A percentile compares a stretch with the other conserved stretches of the same genome.
These are phyloP conservation scores for Luidia sarsii DNA, from an alignment of 53 echinoderm and acorn worm species.

Conservation along the genomic window DNA sequence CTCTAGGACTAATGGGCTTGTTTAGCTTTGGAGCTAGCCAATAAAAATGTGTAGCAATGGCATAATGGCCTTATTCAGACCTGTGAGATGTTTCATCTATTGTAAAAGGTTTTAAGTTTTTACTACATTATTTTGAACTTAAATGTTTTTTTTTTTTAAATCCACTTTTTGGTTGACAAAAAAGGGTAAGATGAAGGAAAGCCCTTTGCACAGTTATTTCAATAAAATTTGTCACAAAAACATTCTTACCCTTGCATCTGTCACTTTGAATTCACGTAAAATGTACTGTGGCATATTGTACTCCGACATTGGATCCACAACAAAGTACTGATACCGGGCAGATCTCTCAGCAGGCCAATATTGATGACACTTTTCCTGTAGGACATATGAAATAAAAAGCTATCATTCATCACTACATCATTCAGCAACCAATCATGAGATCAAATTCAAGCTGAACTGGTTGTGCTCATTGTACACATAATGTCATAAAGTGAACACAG, in stretches of 20 bases:
- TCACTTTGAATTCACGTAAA: constrained; percentile 95
- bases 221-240: background rate
- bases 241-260: constrained; percentile 98
- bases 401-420: too few species aligned
- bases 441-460: too few species aligned
- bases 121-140: background rate
- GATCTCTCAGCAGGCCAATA: constrained; percentile 97
- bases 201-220: background rate
- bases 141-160: background rate
- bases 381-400: background rate
- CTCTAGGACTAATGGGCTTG: too few species aligned
- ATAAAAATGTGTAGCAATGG: too few species aligned
- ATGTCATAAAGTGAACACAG: too few species aligned
- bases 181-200: background rate
- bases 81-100: too few species aligned
- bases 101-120: background rate
- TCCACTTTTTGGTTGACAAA: background rate
- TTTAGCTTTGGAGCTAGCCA: too few species aligned
- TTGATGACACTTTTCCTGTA: constrained; percentile 92
- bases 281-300: constrained; percentile 99
- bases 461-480: too few species aligned
- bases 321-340: constrained; percentile 97
- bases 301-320: constrained; percentile 98
- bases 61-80: too few species aligned
- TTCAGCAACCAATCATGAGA: too few species aligned